These are phyloP conservation scores for Plagiodera versicolora DNA, from an alignment of 2,888 invertebrate genomes.

Conservation along the genomic window DNA sequence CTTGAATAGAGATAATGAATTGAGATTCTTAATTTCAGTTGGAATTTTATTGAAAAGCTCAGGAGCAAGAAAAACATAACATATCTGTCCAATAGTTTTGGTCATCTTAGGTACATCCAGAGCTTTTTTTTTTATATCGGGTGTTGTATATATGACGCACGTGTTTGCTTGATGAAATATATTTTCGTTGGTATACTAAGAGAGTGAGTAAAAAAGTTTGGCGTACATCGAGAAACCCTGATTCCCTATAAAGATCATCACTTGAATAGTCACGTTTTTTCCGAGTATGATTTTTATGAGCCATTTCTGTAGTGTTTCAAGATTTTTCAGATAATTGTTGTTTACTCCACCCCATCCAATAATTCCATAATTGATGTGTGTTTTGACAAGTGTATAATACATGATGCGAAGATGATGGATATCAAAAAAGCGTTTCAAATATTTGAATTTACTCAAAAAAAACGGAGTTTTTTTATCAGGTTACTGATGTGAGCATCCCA, in stretches of 20 bases:
- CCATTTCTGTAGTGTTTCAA: conserved; percentile 9
- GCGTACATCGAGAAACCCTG: neutral
- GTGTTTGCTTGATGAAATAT: neutral
- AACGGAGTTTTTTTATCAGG: conserved; percentile 5
- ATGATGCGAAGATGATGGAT: conserved; percentile 4
- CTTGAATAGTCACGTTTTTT: neutral
- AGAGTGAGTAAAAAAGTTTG: neutral
- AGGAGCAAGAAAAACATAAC: neutral
- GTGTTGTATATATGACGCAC: neutral
- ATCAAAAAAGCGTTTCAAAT: neutral
- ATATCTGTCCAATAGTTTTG: neutral
- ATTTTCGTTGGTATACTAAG: neutral
- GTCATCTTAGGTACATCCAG: neutral
- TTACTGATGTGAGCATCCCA: conserved; percentile 6
- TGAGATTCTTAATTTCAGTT: neutral
- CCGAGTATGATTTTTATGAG: conserved; percentile 10
- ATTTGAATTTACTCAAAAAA: conserved; percentile 6
- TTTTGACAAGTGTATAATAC: conserved; percentile 9
- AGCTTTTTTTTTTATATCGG: neutral
- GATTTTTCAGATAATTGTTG: neutral
- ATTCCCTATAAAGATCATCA: neutral
- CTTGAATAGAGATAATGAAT: neutral
- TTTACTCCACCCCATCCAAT: conserved; percentile 8
- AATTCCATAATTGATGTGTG: conserved; percentile 6
- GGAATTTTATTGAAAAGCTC: neutral